Conservation (phyloP, 1,140 invertebrate genomes). For the Eurosta solidaginis region DNA sequence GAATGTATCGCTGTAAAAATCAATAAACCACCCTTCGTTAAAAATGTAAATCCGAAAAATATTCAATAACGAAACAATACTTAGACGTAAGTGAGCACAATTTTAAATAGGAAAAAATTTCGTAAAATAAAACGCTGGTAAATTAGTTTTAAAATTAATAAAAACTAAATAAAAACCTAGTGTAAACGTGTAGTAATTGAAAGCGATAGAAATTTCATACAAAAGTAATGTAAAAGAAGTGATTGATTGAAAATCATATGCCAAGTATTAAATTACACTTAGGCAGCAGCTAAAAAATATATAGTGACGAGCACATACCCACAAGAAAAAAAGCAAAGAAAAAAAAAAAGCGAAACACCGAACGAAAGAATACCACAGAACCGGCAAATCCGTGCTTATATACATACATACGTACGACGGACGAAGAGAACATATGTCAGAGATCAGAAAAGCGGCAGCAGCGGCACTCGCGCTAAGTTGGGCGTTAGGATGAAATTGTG, state of each 20-base stretch:
- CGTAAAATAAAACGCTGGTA: constrained; percentile 9
- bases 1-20: constrained; percentile 29
- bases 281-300: not conserved
- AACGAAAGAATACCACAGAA: constrained; percentile 23
- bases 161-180: not conserved
- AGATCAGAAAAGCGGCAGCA: not conserved
- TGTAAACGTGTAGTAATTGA: constrained; percentile 4
- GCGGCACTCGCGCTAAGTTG: no score
- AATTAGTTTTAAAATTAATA: constrained; percentile 23
- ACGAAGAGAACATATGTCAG: constrained; percentile 26
- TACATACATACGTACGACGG: no score
- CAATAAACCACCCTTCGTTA: constrained; percentile 38
- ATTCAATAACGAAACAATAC: constrained; percentile 34
- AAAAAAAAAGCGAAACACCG: constrained; percentile 10
- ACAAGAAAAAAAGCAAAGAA: not conserved
- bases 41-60: constrained; percentile 34
- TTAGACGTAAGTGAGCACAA: constrained; percentile 35
- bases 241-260: constrained; percentile 31
- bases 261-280: not conserved
- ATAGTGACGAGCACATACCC: not conserved
- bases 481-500: no score
- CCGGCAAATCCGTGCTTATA: constrained; percentile 11
- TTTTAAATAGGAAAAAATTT: constrained; percentile 27
- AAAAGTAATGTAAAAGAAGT: constrained; percentile 29
- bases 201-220: constrained; percentile 20